phyloP scores from a whole-genome alignment of 2,113 vertebrate species.

The Rhea americana region DNA sequence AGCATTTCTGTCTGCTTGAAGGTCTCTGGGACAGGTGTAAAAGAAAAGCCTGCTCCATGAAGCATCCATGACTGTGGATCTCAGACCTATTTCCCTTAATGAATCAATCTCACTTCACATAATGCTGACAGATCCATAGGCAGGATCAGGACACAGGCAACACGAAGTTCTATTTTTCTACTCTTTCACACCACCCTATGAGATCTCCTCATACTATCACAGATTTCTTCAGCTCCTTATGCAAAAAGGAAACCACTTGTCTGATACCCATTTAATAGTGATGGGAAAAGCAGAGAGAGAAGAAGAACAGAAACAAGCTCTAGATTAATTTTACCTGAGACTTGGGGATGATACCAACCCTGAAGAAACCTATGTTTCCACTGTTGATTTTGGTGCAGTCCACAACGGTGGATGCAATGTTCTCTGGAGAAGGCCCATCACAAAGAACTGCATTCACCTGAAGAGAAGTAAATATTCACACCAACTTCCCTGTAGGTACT shows the following conservation, averaged over 20 bases:
- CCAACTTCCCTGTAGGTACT: not conserved
- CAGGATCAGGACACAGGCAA: not conserved
- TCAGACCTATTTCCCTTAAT: not conserved
- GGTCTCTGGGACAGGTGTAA: not conserved
- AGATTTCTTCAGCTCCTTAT: not conserved
- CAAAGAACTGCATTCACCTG: conserved; percentile 90
- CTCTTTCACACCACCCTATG: not conserved
- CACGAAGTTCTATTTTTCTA: rapidly evolving
- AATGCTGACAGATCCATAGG: rapidly evolving
- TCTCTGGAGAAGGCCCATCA: conserved; percentile 89
- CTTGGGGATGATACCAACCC: conserved; percentile 88
- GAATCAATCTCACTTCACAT: not conserved
- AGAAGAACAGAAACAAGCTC: not conserved
- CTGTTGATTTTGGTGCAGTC: conserved; percentile 89
- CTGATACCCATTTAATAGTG: not conserved
- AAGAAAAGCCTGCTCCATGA: rapidly evolving
- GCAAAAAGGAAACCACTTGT: not conserved
- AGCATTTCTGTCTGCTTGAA: not conserved
- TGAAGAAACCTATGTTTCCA: conserved; percentile 86
- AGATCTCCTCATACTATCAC: rapidly evolving
- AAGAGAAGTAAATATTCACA: not conserved
- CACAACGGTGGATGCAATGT: conserved; percentile 90
- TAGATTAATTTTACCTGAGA: conserved; percentile 79
- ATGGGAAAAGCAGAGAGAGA: not conserved
- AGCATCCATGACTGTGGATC: not conserved